These are phyloP conservation scores for Corythornis madagascariensis DNA, from an alignment of 2,113 vertebrate species.

Conservation along the genomic window DNA sequence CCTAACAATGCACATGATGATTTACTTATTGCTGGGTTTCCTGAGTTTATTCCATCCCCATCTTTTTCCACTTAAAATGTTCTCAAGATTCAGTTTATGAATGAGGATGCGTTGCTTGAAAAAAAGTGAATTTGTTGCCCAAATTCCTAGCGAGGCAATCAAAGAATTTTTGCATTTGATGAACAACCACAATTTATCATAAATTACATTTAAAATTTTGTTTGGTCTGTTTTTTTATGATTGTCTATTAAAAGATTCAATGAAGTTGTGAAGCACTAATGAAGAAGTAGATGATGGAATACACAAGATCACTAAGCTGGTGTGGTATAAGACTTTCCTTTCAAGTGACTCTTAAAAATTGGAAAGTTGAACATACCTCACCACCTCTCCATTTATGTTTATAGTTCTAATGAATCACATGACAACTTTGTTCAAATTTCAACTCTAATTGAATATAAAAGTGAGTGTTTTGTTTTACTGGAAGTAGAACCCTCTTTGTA, in stretches of 20 bases:
- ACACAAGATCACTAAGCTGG: not conserved
- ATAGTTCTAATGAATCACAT: not conserved
- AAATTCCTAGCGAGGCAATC: not conserved
- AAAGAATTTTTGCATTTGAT: not conserved
- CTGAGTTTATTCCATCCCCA: not conserved
- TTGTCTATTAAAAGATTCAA: not conserved
- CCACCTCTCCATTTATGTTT: not conserved
- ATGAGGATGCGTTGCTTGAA: not conserved
- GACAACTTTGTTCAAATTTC: not conserved
- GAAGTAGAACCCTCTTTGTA: not conserved
- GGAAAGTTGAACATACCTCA: not conserved
- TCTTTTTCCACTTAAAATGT: not conserved
- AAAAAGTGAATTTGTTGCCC: not conserved
- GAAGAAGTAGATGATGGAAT: not conserved
- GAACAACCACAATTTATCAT: not conserved
- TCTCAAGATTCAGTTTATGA: not conserved
- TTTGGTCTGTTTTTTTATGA: not conserved
- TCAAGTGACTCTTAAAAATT: not conserved
- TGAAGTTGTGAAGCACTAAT: not conserved
- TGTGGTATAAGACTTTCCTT: not conserved
- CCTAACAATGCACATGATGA: not conserved
- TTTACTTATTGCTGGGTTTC: not conserved
- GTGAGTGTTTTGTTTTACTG: not conserved
- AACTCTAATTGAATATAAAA: not conserved
- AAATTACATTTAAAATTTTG: not conserved